phyloP scores from a whole-genome alignment of 2,797 vertebrate species.

The Nyctibius grandis region DNA sequence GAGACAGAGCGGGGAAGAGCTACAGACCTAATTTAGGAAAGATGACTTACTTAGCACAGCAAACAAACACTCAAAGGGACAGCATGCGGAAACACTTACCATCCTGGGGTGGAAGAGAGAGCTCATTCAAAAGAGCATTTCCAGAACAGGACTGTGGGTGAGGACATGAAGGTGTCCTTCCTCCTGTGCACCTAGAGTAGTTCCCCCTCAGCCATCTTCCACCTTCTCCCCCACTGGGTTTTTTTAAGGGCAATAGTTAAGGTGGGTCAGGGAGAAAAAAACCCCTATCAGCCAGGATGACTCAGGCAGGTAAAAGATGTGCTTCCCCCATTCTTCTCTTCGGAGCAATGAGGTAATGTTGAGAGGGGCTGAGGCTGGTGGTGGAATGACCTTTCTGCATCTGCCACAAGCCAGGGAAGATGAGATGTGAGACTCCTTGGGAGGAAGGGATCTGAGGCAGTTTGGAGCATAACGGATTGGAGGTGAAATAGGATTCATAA shows the following conservation, averaged over 20 bases:
- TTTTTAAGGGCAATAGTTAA: not conserved
- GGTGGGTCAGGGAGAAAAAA: not conserved
- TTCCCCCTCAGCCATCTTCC: not conserved
- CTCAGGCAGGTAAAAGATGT: not conserved
- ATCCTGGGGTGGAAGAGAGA: not conserved
- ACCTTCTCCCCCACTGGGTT: not conserved
- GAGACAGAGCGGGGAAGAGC: constrained; percentile 21
- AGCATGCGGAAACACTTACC: not conserved
- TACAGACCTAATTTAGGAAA: constrained; percentile 43
- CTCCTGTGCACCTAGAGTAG: not conserved
- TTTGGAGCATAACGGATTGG: not conserved
- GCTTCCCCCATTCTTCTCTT: not conserved
- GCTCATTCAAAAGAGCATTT: not conserved
- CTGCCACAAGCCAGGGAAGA: not conserved
- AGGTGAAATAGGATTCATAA: not conserved
- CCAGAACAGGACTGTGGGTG: not conserved
- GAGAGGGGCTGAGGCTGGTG: not conserved
- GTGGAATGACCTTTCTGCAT: not conserved
- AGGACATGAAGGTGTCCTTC: not conserved
- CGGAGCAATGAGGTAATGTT: not conserved
- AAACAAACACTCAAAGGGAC: constrained; percentile 10
- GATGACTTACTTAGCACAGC: constrained; percentile 27
- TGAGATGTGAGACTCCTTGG: not conserved
- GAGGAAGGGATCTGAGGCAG: not conserved
- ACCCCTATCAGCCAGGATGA: not conserved